These are phyloP conservation scores for Hirudinaria manillensis DNA, from an alignment of 2,888 invertebrate genomes.

Conservation along the genomic window DNA sequence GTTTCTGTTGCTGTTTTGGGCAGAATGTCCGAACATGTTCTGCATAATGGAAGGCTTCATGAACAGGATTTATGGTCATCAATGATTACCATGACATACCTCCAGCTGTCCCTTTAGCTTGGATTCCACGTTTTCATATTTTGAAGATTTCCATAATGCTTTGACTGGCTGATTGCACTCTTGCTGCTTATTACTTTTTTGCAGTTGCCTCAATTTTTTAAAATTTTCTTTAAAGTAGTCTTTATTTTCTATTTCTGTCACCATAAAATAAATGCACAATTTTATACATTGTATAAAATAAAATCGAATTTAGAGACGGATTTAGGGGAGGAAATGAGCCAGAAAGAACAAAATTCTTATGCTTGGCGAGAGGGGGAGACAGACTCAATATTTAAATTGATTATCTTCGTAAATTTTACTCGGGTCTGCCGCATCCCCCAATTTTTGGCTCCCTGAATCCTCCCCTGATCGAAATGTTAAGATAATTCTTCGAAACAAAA, in stretches of 20 bases:
- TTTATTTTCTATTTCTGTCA: conserved; percentile 44
- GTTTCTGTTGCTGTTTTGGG: conserved; percentile 37
- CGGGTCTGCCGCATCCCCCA: too few relatives aligned
- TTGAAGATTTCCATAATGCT: conserved; percentile 52
- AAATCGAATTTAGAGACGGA: not conserved
- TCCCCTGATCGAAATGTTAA: too few relatives aligned
- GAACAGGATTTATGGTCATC: not conserved
- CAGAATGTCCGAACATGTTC: conserved; percentile 11
- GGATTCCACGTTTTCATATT: conserved; percentile 50
- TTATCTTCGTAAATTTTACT: too few relatives aligned
- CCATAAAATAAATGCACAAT: not conserved
- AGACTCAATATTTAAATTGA: too few relatives aligned
- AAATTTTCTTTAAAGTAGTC: conserved; percentile 52
- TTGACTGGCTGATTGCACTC: conserved; percentile 49
- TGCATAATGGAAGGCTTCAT: not conserved
- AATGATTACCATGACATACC: not conserved
- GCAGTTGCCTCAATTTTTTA: conserved; percentile 51
- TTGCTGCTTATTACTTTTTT: conserved; percentile 45
- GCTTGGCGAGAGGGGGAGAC: too few relatives aligned
- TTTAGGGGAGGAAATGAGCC: too few relatives aligned
- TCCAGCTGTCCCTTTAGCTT: conserved; percentile 43
- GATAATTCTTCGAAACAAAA: not conserved
- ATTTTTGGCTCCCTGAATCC: too few relatives aligned
- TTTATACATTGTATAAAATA: not conserved
- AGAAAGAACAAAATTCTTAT: too few relatives aligned